Evolutionary conservation across 1,140 invertebrate genomes (phyloP).

Genomic region (Oryzaephilus surinamensis): DNA sequence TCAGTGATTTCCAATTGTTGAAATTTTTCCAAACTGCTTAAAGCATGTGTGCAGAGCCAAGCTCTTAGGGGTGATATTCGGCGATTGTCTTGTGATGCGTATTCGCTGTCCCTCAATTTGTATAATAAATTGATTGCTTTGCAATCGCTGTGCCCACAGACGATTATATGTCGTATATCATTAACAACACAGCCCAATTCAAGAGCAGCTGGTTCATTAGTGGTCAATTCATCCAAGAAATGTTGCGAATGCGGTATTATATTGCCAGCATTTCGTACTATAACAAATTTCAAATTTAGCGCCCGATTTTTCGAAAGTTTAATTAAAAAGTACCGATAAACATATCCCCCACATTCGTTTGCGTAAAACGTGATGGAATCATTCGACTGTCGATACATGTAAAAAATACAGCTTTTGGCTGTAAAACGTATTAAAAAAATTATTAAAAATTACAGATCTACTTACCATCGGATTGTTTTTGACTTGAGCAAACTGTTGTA

Average conservation of each 20-base stretch:
- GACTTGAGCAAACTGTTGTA: slow-evolving; percentile 81
- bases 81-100: slow-evolving; percentile 62
- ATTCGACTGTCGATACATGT: slow-evolving; percentile 96
- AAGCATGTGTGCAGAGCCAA: slow-evolving; percentile 83
- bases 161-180: slow-evolving; percentile 84
- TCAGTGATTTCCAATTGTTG: slow-evolving; percentile 57
- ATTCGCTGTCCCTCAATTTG: slow-evolving; percentile 65
- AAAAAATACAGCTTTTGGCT: slow-evolving; percentile 94
- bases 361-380: slow-evolving; percentile 89
- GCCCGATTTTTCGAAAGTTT: neutral
- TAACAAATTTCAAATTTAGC: slow-evolving; percentile 10
- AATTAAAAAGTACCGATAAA: slow-evolving; percentile 64
- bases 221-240: slow-evolving; percentile 74
- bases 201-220: slow-evolving; percentile 88
- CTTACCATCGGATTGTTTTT: slow-evolving; percentile 76
- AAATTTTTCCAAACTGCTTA: slow-evolving; percentile 72
- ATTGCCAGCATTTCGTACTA: slow-evolving; percentile 91
- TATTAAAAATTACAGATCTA: slow-evolving; percentile 11
- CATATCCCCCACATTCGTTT: slow-evolving; percentile 94
- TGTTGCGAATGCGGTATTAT: slow-evolving; percentile 82
- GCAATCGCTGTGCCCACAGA: slow-evolving; percentile 95
- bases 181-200: slow-evolving; percentile 91
- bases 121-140: slow-evolving; percentile 94
- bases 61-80: slow-evolving; percentile 78
- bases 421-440: slow-evolving; percentile 26